These are phyloP conservation scores for Rallus crepitans DNA, from an alignment of 2,797 vertebrate species.

Conservation along the genomic window DNA sequence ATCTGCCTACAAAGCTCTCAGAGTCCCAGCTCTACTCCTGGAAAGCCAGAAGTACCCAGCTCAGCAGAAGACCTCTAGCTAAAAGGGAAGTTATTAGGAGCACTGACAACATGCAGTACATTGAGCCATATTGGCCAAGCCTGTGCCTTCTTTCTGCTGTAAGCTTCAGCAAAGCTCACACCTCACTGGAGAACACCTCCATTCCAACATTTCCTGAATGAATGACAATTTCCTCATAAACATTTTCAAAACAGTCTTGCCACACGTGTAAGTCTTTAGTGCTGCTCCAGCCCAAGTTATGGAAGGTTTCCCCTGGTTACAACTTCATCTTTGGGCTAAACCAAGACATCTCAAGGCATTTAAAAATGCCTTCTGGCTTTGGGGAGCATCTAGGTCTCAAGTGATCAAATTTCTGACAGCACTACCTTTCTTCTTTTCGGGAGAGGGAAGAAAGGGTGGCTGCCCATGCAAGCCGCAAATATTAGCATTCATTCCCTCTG, in stretches of 20 bases:
- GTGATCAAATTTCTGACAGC: not conserved
- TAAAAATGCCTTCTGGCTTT: not conserved
- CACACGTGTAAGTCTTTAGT: not conserved
- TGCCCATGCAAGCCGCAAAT: not conserved
- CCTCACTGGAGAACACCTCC: not conserved
- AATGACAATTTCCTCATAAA: not conserved
- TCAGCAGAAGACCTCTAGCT: not conserved
- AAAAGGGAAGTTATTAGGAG: not conserved
- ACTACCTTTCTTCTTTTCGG: not conserved
- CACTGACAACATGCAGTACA: not conserved
- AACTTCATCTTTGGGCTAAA: not conserved
- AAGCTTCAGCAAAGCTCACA: not conserved
- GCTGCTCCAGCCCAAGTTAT: not conserved
- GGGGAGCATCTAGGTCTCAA: not conserved
- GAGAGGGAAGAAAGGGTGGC: not conserved
- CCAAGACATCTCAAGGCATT: not conserved
- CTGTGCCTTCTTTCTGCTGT: not conserved
- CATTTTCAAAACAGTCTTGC: not conserved
- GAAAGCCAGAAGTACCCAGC: not conserved
- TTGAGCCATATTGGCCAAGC: not conserved
- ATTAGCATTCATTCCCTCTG: conserved; percentile 12
- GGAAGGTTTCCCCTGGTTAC: not conserved
- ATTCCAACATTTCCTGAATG: accelerated
- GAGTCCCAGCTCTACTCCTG: not conserved
- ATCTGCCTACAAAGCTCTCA: not conserved